Evolutionary conservation across 2,888 invertebrate species (phyloP).

Genomic region (Andrena dorsata): DNA sequence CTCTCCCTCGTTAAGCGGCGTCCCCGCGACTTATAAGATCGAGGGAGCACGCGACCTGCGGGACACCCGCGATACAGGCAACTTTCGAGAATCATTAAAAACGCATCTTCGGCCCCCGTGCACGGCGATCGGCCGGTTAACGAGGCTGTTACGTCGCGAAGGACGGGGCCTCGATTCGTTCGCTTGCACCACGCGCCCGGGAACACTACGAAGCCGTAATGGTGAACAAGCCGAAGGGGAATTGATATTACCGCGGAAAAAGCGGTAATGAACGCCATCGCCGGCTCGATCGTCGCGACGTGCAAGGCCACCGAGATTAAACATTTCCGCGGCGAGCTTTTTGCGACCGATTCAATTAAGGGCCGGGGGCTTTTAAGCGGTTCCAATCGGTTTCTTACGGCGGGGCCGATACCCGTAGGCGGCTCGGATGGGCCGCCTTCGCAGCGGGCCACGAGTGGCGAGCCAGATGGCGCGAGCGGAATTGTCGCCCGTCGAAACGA

Average conservation of each 20-base stretch:
- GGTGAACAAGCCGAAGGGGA: neutral
- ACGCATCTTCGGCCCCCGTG: conserved; percentile 70
- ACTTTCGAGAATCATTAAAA: conserved; percentile 76
- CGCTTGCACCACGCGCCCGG: neutral
- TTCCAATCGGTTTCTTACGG: neutral
- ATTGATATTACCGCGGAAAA: conserved; percentile 35
- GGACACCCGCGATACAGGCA: conserved; percentile 50
- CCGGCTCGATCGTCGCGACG: neutral
- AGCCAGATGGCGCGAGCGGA: neutral
- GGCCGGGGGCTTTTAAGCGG: conserved; percentile 26
- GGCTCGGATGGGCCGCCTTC: neutral
- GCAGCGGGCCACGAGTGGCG: neutral
- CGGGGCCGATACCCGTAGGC: neutral
- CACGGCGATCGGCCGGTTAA: conserved; percentile 63
- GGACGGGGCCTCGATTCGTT: conserved; percentile 6
- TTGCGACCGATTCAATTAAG: conserved; percentile 22
- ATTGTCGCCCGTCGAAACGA: neutral
- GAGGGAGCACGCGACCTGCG: conserved; percentile 63
- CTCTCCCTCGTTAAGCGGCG: conserved; percentile 64
- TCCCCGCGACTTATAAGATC: conserved; percentile 46
- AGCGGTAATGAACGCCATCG: conserved; percentile 27
- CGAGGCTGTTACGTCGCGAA: conserved; percentile 51
- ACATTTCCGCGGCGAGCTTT: conserved; percentile 24
- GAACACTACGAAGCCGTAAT: neutral
- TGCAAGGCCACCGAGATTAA: conserved; percentile 13